Conservation (phyloP, 2,113 vertebrate genomes). For the Platycercus adscitus region DNA sequence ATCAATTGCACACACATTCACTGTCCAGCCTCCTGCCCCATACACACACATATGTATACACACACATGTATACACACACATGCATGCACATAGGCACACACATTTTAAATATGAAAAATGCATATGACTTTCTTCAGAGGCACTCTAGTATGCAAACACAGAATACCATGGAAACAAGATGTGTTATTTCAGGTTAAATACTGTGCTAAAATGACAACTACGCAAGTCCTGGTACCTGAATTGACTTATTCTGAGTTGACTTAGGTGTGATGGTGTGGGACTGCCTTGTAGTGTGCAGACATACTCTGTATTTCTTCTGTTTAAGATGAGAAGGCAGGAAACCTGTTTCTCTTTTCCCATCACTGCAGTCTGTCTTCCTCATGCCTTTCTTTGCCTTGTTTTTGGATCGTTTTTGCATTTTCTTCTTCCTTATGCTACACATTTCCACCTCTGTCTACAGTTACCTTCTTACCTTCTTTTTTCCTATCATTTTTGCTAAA, state of each 20-base stretch:
- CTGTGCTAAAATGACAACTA: neutral
- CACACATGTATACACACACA: too few relatives aligned
- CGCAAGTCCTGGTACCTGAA: fast-evolving
- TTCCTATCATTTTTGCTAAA: neutral
- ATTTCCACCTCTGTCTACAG: neutral
- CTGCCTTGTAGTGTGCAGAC: neutral
- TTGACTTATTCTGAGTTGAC: neutral
- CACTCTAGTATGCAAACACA: fast-evolving
- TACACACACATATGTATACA: too few relatives aligned
- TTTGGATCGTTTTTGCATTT: neutral
- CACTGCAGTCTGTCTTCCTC: neutral
- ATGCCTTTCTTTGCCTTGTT: neutral
- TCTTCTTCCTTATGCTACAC: neutral
- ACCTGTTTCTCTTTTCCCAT: neutral
- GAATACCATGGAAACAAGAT: neutral
- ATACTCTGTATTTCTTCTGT: neutral
- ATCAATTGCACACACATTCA: neutral
- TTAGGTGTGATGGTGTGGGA: neutral
- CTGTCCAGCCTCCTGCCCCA: neutral
- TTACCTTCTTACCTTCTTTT: neutral
- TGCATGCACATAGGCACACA: neutral
- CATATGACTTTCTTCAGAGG: neutral
- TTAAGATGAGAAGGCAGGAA: neutral
- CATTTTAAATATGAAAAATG: neutral
- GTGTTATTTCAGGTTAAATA: neutral